Percentiles rank a stretch among this genome's conserved stretches.
Conservation (phyloP, 2,888 invertebrate species). For the Meiosimyza platycephala region DNA sequence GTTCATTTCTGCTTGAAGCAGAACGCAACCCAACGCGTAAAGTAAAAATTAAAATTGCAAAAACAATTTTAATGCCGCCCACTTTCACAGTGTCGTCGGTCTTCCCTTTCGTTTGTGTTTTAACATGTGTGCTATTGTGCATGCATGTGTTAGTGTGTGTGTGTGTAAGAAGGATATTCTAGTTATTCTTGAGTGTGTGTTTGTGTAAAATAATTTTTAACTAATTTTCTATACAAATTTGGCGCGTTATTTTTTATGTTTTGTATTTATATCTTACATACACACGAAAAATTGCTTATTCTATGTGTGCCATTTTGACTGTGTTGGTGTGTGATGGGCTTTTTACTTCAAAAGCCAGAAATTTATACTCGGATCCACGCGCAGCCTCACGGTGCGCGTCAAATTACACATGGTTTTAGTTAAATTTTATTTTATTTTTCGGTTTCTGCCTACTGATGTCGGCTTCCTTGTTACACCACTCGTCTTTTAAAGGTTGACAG, state of each 20-base stretch:
- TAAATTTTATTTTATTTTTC: constrained; percentile 11
- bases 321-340: neutral
- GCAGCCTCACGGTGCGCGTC: constrained; percentile 14
- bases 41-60: constrained; percentile 55
- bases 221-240: constrained; percentile 66
- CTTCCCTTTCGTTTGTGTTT: constrained; percentile 24
- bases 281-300: constrained; percentile 35
- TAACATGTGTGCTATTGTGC: constrained; percentile 36
- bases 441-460: constrained; percentile 38
- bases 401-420: constrained; percentile 16
- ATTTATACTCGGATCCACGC: constrained; percentile 12
- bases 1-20: neutral
- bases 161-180: constrained; percentile 33
- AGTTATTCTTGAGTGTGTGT: constrained; percentile 38
- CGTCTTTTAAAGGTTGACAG: neutral
- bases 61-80: constrained; percentile 66
- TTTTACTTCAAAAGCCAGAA: neutral
- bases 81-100: constrained; percentile 49
- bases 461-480: neutral
- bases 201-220: constrained; percentile 61
- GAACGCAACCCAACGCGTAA: constrained; percentile 26
- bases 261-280: constrained; percentile 36
- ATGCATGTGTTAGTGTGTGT: constrained; percentile 22
- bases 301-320: constrained; percentile 34
- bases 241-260: constrained; percentile 42